Conservation (phyloP, 2,113 vertebrate genomes). For the Campylomormyrus numenius region DNA sequence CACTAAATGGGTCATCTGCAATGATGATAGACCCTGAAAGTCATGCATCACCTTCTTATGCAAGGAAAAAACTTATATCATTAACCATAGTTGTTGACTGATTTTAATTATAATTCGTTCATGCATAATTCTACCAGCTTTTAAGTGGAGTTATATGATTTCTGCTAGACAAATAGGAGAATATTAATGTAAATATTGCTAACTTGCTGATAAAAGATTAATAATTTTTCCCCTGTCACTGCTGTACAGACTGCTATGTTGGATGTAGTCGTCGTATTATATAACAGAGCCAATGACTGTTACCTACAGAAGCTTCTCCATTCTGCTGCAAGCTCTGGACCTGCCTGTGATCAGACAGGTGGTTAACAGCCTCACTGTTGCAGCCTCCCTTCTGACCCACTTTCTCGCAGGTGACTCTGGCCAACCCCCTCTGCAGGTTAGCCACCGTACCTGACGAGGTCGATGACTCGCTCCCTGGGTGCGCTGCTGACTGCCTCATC, state of each 20-base stretch:
- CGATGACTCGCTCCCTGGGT: slow-evolving; percentile 91
- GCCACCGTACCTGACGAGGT: slow-evolving; percentile 82
- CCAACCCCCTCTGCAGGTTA: not conserved
- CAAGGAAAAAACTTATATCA: not conserved
- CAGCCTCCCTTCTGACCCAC: too few relatives aligned
- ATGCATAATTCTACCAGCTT: not conserved
- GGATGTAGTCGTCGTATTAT: not conserved
- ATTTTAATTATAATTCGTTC: not conserved
- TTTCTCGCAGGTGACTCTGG: not conserved
- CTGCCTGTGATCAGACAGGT: not conserved
- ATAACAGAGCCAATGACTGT: not conserved
- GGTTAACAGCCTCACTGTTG: not conserved
- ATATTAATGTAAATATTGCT: not conserved
- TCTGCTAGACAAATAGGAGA: not conserved
- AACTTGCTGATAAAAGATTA: not conserved
- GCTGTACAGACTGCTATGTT: not conserved
- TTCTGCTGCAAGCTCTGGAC: not conserved
- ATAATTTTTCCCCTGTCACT: not conserved
- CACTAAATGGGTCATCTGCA: not conserved
- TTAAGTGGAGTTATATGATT: not conserved
- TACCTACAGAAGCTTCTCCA: not conserved
- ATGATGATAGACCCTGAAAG: not conserved
- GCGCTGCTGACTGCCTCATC: slow-evolving; percentile 86
- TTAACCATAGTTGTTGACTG: not conserved
- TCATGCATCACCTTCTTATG: not conserved